Base-by-base conservation (phyloP, 2,113 vertebrate genomes). In the Semnornis frantzii region DNA sequence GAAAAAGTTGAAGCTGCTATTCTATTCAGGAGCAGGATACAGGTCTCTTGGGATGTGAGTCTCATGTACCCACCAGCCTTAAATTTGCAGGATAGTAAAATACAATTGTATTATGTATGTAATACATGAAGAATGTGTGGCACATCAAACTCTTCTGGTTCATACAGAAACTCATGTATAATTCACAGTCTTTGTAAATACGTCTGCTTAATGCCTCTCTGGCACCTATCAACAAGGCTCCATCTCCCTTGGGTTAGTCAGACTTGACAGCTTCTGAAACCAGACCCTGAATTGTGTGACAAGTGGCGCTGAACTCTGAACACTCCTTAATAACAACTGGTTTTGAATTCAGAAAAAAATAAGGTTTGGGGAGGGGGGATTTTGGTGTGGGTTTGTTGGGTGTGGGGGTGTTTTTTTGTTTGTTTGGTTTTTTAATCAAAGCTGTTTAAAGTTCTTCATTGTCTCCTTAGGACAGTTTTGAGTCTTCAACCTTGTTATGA, bases 131-230 rank as follows among this genome's bases (percentile, higher is more conserved):
- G 91, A 44, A 86, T 33, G 21, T 55, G 55, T 79, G 65, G 73
- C 3, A 7, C 34, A 46, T 85, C 90, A 92, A 86, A 88, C 60
- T 60, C 55, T 33, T 74, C 79, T 94, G 39, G 30, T 72, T 94
- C 85, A 75, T 92, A 33, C 27, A 85, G 82, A 81, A 95, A 75
- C 59, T 88, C 85, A 72, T 94, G 87, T 88, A 78, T 95, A 90
- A 94, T 88, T 96, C 87, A 92, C 33, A 72, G 39, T 48, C 73
- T 88, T 75, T 83, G 77, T 94, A 95, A 95, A 93, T 90, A 90
- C 37, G 62, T 90, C 82, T 62, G 24, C 33, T 83, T 91, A 90
- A 83, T 74, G 48, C 34, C 21, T 77, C 44, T 91, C 54, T 81
- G 72, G 65, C 66, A 88, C 79, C 30, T 72, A 10, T 72, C n/a